Percentiles rank a stretch among this genome's conserved stretches.
Evolutionary conservation across 1,140 invertebrate species (phyloP).

Genomic region (Stegodyphus dumicola): DNA sequence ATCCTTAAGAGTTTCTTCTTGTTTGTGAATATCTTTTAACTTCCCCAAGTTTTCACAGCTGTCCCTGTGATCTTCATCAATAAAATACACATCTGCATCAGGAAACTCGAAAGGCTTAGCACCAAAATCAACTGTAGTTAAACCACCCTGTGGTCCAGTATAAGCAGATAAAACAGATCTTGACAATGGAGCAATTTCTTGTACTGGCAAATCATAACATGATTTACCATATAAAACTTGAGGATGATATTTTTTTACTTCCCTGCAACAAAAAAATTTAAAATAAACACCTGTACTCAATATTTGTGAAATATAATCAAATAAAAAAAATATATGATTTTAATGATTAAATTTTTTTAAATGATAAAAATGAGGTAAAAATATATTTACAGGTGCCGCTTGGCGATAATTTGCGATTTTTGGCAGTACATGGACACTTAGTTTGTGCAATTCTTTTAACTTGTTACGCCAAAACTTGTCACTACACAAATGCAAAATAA

Average conservation of each 20-base stretch:
- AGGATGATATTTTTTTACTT: conserved; percentile 66
- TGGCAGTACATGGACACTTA: too few species aligned
- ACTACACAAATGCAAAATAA: too few species aligned
- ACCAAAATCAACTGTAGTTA: conserved; percentile 74
- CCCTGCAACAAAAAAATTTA: conserved; percentile 61
- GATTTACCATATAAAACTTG: conserved; percentile 66
- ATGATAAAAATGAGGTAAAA: too few species aligned
- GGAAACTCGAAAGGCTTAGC: conserved; percentile 66
- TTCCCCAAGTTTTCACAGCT: conserved; percentile 37
- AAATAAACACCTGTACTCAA: not conserved
- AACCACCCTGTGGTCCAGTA: conserved; percentile 82
- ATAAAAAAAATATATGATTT: too few species aligned
- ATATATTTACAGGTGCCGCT: too few species aligned
- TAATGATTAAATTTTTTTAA: too few species aligned
- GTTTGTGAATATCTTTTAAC: not conserved
- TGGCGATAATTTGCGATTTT: too few species aligned
- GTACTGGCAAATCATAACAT: conserved; percentile 67
- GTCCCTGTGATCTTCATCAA: conserved; percentile 71
- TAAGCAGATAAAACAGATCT: conserved; percentile 75
- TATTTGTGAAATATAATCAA: too few species aligned
- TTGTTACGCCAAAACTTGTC: too few species aligned
- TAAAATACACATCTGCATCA: conserved; percentile 81
- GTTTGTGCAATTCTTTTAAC: too few species aligned
- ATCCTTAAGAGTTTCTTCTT: not conserved
- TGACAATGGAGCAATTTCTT: conserved; percentile 72